phyloP scores from a whole-genome alignment of 2,113 vertebrate species.

The Plecotus auritus region DNA sequence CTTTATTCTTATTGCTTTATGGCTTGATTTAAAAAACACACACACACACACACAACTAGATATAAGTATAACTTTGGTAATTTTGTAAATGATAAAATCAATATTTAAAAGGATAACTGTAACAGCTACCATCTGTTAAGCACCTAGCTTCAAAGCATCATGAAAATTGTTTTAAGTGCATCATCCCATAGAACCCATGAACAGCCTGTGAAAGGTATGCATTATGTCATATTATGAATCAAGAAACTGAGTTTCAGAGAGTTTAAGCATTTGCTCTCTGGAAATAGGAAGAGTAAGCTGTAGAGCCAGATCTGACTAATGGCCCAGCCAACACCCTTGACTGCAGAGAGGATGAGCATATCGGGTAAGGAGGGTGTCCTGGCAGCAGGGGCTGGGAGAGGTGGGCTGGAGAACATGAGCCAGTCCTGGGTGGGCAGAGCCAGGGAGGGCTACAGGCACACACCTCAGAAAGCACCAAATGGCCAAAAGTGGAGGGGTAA shows the following conservation, averaged over 20 bases:
- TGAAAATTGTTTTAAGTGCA: not conserved
- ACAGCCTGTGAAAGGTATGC: not conserved
- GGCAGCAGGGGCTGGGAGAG: not conserved
- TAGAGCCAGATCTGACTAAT: not conserved
- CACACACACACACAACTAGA: not conserved
- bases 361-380: not conserved
- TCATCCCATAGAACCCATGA: not conserved
- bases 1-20: not conserved
- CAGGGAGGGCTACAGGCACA: not conserved
- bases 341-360: not conserved
- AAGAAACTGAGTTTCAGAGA: not conserved
- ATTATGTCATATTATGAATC: not conserved
- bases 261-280: not conserved
- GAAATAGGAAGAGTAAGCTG: not conserved
- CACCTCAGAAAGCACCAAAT: not conserved
- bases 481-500: not conserved
- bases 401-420: not conserved
- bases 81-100: constrained; percentile 5
- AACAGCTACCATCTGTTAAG: not conserved
- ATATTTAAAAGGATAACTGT: not conserved
- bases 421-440: not conserved
- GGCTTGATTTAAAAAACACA: not conserved
- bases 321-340: not conserved
- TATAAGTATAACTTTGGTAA: not conserved
- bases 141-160: not conserved